Evolutionary conservation across 2,888 invertebrate species (phyloP).

Genomic region (Xestoiulus laeticollis): DNA sequence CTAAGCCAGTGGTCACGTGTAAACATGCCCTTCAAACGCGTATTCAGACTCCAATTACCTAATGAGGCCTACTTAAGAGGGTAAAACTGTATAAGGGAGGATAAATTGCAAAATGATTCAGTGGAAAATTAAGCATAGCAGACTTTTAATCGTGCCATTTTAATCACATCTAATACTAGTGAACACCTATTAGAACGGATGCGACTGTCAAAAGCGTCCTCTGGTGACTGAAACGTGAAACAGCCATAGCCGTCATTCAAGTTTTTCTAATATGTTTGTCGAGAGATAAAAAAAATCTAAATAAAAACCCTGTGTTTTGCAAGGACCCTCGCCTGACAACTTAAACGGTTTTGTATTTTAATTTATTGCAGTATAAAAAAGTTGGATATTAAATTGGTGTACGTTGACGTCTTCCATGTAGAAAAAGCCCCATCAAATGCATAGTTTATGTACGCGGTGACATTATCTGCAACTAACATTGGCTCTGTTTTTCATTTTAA

Average conservation of each 20-base stretch:
- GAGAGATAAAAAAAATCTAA: not conserved
- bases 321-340: not conserved
- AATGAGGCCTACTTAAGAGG: constrained; percentile 42
- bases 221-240: not conserved
- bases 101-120: constrained; percentile 38
- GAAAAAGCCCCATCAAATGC: constrained; percentile 31
- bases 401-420: constrained; percentile 1
- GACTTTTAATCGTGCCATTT: constrained; percentile 41
- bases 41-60: constrained; percentile 23
- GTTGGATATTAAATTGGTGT: constrained; percentile 39
- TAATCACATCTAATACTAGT: constrained; percentile 21
- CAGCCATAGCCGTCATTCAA: not conserved
- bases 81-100: not conserved
- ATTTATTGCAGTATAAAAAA: constrained; percentile 7
- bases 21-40: constrained; percentile 42
- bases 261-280: not conserved
- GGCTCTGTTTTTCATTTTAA: constrained; percentile 47
- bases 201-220: constrained; percentile 4
- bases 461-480: constrained; percentile 44
- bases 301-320: not conserved
- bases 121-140: constrained; percentile 1
- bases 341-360: constrained; percentile 28
- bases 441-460: constrained; percentile 38
- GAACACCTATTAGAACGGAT: not conserved
- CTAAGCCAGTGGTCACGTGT: constrained; percentile 45